Percentiles rank a stretch among this genome's conserved stretches.
These are phyloP conservation scores for Acanthosepion esculentum DNA, from an alignment of 2,888 invertebrate genomes.

Conservation along the genomic window DNA sequence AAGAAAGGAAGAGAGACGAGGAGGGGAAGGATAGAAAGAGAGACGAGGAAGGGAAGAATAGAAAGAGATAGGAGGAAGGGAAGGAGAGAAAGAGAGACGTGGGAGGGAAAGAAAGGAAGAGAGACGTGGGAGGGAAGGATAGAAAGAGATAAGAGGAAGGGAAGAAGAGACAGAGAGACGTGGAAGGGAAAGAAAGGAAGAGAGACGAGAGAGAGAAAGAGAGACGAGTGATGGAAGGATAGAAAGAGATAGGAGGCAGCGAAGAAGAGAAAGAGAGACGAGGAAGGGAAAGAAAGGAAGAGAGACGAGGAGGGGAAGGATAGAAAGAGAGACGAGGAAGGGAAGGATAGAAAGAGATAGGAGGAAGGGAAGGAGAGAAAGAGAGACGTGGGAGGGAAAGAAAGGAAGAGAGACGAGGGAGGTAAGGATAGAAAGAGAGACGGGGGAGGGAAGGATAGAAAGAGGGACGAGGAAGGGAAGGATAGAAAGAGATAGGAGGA, in stretches of 20 bases:
- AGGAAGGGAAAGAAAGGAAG: rapidly evolving
- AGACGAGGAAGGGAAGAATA: neutral
- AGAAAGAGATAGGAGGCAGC: too few relatives aligned
- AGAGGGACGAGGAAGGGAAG: neutral
- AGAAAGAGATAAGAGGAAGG: neutral
- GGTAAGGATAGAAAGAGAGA: neutral
- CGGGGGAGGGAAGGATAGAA: neutral
- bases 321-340: neutral
- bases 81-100: neutral
- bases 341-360: neutral
- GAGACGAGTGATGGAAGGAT: neutral
- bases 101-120: neutral
- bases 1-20: neutral
- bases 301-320: neutral
- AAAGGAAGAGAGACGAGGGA: neutral
- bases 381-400: neutral
- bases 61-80: neutral
- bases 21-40: neutral
- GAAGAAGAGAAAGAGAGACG: too few relatives aligned
- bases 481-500: neutral
- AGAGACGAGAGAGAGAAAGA: neutral
- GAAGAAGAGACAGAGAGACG: neutral
- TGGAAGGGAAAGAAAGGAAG: neutral
- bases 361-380: neutral
- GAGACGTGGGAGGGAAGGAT: neutral